Evolutionary conservation across 1,140 invertebrate genomes (phyloP), one percentile per base, ranked within the genome.

Genomic region (Lanistes nyassanus): DNA sequence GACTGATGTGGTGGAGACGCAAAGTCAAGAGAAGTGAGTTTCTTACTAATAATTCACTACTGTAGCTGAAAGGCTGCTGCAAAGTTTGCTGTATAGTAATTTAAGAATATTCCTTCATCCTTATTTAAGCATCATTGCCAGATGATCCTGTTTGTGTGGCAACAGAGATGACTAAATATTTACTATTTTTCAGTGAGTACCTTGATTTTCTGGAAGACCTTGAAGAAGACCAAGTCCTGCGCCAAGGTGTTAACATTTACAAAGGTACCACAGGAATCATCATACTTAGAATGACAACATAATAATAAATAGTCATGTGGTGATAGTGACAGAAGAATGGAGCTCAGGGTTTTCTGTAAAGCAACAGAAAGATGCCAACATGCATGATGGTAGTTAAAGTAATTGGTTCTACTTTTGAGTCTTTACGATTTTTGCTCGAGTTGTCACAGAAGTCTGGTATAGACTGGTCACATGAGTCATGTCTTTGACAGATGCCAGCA

Each of bases 161-260:
- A n/a, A n/a, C n/a, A n/a, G n/a, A n/a, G n/a, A n/a, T n/a, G n/a
- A n/a, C n/a, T n/a, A 47, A 47, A 47, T 47, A 47, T 47, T 47
- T 47, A 9, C 19, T 47, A 47, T 73, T 80, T 71, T 83, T 58
- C 77, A 96, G 95, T 80, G 97, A 98, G 82, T 98, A 96, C 87
- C 93, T 94, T 83, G 97, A 98, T 81, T 99, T 99, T 90, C 91
- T 99, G 87, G 96, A 99, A 83, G 98, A 99, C 86, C 89, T 99
- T 67, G 98, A 99, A 89, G 98, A 99, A 90, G 97, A 99, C 90
- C 92, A 93, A 31, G 92, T 93, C 42, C 91, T 97, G 75, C 92
- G 98, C 77, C 93, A 95, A 83, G 94, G 98, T 86, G 92, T 99
- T 53, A 98, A 99, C 85, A 98, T 99, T 74, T 99, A 97, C 89